phyloP scores from a whole-genome alignment of 2,113 vertebrate genomes.

The Xiphophorus couchianus region DNA sequence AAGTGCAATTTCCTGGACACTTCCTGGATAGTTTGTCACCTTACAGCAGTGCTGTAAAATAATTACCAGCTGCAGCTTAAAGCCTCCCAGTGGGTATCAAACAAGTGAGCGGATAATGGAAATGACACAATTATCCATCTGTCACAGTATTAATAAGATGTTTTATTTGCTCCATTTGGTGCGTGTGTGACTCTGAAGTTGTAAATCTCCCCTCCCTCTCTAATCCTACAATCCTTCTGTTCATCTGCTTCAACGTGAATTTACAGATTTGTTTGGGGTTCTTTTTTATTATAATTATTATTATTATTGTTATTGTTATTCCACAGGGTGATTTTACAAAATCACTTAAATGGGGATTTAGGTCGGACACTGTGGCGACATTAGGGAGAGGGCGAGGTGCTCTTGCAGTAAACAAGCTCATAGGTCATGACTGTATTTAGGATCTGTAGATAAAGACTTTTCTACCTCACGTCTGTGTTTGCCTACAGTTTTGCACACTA shows the following conservation, averaged over 20 bases:
- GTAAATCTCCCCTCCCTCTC: slow-evolving; percentile 70
- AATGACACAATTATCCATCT: slow-evolving; percentile 79
- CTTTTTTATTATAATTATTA: neutral
- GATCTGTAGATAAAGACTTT: slow-evolving; percentile 7
- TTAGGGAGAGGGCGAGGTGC: slow-evolving; percentile 27
- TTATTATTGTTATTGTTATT: slow-evolving; percentile 17
- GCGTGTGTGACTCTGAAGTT: slow-evolving; percentile 65
- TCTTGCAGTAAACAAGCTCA: slow-evolving; percentile 15
- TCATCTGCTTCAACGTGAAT: slow-evolving; percentile 77
- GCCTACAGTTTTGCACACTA: slow-evolving; percentile 26
- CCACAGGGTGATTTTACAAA: slow-evolving; percentile 51
- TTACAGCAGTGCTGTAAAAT: slow-evolving; percentile 51
- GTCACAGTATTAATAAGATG: slow-evolving; percentile 76
- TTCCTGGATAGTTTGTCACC: slow-evolving; percentile 34
- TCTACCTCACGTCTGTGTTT: slow-evolving; percentile 32
- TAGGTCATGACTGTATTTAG: slow-evolving; percentile 21
- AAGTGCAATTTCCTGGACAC: slow-evolving; percentile 19
- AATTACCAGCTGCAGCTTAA: slow-evolving; percentile 64
- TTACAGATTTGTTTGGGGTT: slow-evolving; percentile 75
- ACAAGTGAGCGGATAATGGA: slow-evolving; percentile 74
- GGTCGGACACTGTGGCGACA: slow-evolving; percentile 56
- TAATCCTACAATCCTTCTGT: slow-evolving; percentile 79
- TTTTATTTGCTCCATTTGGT: slow-evolving; percentile 77
- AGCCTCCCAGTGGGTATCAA: slow-evolving; percentile 68
- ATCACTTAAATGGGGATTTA: slow-evolving; percentile 65